phyloP scores from a whole-genome alignment of 1,140 invertebrate genomes.

The Akabosia matsudoensis region DNA sequence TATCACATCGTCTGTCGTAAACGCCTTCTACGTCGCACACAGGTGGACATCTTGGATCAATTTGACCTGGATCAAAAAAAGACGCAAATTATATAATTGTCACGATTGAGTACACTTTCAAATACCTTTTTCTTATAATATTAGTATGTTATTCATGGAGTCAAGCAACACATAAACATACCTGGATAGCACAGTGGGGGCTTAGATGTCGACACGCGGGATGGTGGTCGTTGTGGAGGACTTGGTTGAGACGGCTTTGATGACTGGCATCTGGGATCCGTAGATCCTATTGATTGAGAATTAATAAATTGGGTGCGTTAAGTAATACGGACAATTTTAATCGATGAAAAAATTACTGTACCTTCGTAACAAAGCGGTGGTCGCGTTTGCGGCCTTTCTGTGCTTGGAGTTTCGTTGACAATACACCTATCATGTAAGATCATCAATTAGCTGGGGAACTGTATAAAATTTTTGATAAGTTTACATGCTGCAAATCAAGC shows the following conservation, averaged over 20 bases:
- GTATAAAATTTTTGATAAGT: not conserved
- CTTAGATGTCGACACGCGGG: slow-evolving; percentile 6
- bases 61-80: slow-evolving; percentile 48
- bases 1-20: slow-evolving; percentile 1
- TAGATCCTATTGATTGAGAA: slow-evolving; percentile 49
- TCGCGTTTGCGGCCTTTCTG: not conserved
- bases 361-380: not conserved
- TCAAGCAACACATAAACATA: no score
- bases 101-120: not conserved
- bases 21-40: slow-evolving; percentile 3
- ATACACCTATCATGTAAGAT: not conserved
- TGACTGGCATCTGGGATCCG: slow-evolving; percentile 49
- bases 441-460: not conserved
- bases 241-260: not conserved
- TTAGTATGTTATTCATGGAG: no score
- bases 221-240: not conserved
- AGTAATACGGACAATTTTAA: not conserved
- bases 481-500: not conserved
- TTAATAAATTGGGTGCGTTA: not conserved
- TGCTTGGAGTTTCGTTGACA: not conserved
- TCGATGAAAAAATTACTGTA: not conserved
- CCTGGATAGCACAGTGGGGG: slow-evolving; percentile 51
- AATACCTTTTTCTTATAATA: not conserved
- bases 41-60: slow-evolving; percentile 54
- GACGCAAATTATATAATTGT: not conserved